Percentiles rank a stretch among this genome's conserved stretches.
These are phyloP conservation scores for Cheilosia variabilis DNA, from an alignment of 2,888 invertebrate species.

Conservation along the genomic window DNA sequence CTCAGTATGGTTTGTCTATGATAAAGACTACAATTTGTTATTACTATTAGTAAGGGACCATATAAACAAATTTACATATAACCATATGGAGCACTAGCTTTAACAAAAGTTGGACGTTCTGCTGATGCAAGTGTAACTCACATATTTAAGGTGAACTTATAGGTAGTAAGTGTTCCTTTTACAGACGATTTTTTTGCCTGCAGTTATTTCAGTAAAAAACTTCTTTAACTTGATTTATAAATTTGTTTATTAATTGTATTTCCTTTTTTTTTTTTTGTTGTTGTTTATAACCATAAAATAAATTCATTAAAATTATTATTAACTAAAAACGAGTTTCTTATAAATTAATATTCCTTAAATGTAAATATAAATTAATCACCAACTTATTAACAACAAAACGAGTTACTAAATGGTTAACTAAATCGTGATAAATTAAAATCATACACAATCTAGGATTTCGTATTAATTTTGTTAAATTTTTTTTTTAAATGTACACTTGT, in stretches of 20 bases:
- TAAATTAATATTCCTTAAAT: constrained; percentile 59
- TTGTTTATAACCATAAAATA: constrained; percentile 59
- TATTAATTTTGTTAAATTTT: not conserved
- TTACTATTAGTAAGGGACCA: too few species aligned
- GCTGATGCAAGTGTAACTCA: too few species aligned
- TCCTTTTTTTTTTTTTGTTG: constrained; percentile 37
- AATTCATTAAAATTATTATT: constrained; percentile 57
- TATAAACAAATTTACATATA: too few species aligned
- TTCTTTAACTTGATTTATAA: constrained; percentile 31
- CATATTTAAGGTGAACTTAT: too few species aligned
- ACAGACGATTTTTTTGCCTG: not conserved
- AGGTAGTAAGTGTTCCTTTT: too few species aligned
- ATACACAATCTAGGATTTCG: not conserved
- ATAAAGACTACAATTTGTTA: too few species aligned
- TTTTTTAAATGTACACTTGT: constrained; percentile 5
- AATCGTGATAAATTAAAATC: constrained; percentile 11
- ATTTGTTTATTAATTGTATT: constrained; percentile 53
- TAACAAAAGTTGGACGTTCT: too few species aligned
- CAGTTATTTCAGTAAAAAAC: not conserved
- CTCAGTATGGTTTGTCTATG: too few species aligned
- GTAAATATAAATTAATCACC: constrained; percentile 74
- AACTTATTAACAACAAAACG: constrained; percentile 62
- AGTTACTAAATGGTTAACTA: constrained; percentile 47
- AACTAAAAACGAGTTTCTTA: constrained; percentile 68
- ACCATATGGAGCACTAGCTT: too few species aligned